A percentile compares a stretch with the other conserved stretches of the same genome.
Conservation (phyloP, 1,140 invertebrate genomes). For the Belonocnema kinseyi region DNA sequence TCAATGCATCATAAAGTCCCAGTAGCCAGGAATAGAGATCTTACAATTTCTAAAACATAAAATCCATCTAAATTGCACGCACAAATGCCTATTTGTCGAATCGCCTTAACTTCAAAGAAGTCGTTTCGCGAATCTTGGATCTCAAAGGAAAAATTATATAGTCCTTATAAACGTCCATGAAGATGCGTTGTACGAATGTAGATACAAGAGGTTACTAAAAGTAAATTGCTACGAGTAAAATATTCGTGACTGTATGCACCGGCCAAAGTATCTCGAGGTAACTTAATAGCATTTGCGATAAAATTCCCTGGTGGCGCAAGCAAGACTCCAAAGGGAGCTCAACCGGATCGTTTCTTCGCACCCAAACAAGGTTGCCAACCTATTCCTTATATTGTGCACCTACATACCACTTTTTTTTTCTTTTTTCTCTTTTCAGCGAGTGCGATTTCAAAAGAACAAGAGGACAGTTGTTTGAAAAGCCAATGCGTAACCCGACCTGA, state of each 20-base stretch:
- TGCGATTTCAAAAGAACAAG: slow-evolving; percentile 41
- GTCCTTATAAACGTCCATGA: neutral
- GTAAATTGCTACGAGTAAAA: slow-evolving; percentile 6
- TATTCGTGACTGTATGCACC: slow-evolving; percentile 9
- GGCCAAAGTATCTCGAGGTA: slow-evolving; percentile 1
- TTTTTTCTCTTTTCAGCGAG: neutral
- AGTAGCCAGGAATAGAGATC: no score
- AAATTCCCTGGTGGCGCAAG: slow-evolving; percentile 12
- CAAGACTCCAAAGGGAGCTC: slow-evolving; percentile 41
- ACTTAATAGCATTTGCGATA: slow-evolving; percentile 16
- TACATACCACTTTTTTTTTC: slow-evolving; percentile 43
- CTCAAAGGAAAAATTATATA: neutral
- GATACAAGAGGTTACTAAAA: slow-evolving; percentile 4
- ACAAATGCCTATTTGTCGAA: neutral
- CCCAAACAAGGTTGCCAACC: slow-evolving; percentile 55
- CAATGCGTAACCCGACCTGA: slow-evolving; percentile 70
- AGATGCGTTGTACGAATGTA: neutral
- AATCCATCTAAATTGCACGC: neutral
- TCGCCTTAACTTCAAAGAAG: neutral
- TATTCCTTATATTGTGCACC: slow-evolving; percentile 35
- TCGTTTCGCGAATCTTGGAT: neutral
- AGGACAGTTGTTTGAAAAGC: slow-evolving; percentile 55
- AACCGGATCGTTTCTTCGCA: slow-evolving; percentile 45
- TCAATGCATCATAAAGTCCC: no score
- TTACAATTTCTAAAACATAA: no score